Percentiles rank a stretch among this genome's conserved stretches.
Conservation (phyloP, 1,140 invertebrate species). For the Cydia amplana region DNA sequence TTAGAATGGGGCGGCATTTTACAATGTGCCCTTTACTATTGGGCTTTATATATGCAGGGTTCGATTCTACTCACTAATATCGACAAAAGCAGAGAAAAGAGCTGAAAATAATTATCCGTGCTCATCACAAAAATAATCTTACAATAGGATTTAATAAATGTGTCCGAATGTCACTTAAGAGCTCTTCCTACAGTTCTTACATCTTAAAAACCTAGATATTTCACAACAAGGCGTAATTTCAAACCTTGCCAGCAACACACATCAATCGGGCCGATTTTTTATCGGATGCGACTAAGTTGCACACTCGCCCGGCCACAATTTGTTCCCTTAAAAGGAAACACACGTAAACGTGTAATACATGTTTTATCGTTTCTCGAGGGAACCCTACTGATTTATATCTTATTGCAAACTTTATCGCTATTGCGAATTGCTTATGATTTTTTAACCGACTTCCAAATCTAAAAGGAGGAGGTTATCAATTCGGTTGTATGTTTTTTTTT, state of each 20-base stretch:
- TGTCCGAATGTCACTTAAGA: too few species aligned
- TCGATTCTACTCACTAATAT: too few species aligned
- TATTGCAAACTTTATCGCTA: constrained; percentile 20
- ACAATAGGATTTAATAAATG: too few species aligned
- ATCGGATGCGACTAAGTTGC: constrained; percentile 11
- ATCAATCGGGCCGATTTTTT: constrained; percentile 29
- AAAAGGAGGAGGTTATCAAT: too few species aligned
- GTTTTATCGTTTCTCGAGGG: constrained; percentile 21
- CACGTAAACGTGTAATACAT: constrained; percentile 28
- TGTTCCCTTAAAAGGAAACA: constrained; percentile 31
- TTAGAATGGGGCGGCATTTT: too few species aligned
- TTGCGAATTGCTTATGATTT: constrained; percentile 11
- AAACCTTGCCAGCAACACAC: constrained; percentile 41
- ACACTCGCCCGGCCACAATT: constrained; percentile 1
- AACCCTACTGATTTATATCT: constrained; percentile 15
- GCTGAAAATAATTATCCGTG: too few species aligned
- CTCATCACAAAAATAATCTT: too few species aligned
- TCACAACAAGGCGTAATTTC: constrained; percentile 46
- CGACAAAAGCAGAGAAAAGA: too few species aligned
- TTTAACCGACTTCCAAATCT: too few species aligned
- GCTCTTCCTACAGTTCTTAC: constrained; percentile 13
- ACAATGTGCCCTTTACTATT: too few species aligned
- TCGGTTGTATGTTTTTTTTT: too few species aligned
- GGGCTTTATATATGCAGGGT: too few species aligned
- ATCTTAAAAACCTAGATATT: constrained; percentile 38